Conservation (phyloP, 2,888 invertebrate genomes). For the Rotaria sp. region DNA sequence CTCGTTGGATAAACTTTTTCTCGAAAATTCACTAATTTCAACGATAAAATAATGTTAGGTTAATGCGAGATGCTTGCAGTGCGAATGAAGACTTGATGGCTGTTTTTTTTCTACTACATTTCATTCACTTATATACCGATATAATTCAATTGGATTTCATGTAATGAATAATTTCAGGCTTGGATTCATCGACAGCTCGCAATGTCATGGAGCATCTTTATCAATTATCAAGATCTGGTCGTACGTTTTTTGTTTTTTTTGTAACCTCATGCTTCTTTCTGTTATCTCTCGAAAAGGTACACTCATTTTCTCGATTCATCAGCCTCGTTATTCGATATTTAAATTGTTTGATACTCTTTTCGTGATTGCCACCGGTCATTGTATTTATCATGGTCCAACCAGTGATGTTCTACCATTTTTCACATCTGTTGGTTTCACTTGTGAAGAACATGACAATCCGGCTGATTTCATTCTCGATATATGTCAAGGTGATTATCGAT, state of each 20-base stretch:
- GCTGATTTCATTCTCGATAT: conserved; percentile 8
- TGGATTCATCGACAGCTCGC: conserved; percentile 55
- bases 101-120: no score
- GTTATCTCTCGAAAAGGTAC: conserved; percentile 48
- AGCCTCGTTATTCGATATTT: conserved; percentile 10
- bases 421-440: neutral
- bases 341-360: conserved; percentile 49
- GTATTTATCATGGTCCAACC: conserved; percentile 51
- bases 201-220: conserved; percentile 51
- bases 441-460: neutral
- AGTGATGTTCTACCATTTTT: neutral
- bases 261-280: conserved; percentile 43
- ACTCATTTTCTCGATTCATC: conserved; percentile 52
- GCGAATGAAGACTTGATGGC: no score
- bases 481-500: neutral
- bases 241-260: neutral
- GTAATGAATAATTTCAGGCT: conserved; percentile 41
- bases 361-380: conserved; percentile 49
- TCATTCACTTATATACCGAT: no score
- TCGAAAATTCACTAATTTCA: no score
- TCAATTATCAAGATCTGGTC: neutral
- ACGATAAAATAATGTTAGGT: no score
- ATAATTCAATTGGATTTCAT: no score
- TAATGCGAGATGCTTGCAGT: no score
- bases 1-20: no score